A percentile compares a stretch with the other conserved stretches of the same genome.
Conservation (phyloP, 2,888 invertebrate species). For the Synergus japonicus region DNA sequence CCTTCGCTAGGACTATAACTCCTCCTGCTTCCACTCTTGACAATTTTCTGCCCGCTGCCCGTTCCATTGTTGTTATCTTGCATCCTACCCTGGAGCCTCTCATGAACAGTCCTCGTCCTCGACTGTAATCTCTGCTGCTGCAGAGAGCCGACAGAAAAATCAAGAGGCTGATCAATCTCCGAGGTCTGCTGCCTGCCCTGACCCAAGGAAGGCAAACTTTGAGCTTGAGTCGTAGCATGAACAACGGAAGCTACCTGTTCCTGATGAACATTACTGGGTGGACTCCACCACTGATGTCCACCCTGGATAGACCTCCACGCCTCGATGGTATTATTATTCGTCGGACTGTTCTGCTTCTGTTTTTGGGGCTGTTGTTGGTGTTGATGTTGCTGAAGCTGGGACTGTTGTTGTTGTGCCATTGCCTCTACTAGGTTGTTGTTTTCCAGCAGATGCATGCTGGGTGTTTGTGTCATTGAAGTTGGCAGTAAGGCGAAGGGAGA, state of each 20-base stretch:
- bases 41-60: slow-evolving; percentile 62
- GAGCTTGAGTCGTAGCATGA: slow-evolving; percentile 69
- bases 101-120: slow-evolving; percentile 65
- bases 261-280: slow-evolving; percentile 65
- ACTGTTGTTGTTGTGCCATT: slow-evolving; percentile 64
- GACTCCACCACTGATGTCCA: slow-evolving; percentile 74
- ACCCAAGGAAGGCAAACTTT: slow-evolving; percentile 79
- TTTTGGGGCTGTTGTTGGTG: slow-evolving; percentile 60
- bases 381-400: slow-evolving; percentile 56
- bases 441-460: slow-evolving; percentile 76
- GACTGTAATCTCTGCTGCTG: slow-evolving; percentile 72
- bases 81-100: slow-evolving; percentile 63
- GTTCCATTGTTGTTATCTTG: slow-evolving; percentile 73
- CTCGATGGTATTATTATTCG: slow-evolving; percentile 80
- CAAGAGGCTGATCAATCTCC: slow-evolving; percentile 83
- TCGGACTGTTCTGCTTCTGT: slow-evolving; percentile 76
- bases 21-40: slow-evolving; percentile 65
- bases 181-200: slow-evolving; percentile 77
- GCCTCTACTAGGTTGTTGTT: slow-evolving; percentile 73
- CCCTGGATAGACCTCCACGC: slow-evolving; percentile 75
- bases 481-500: slow-evolving; percentile 63
- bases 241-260: slow-evolving; percentile 66
- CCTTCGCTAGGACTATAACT: slow-evolving; percentile 75
- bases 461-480: slow-evolving; percentile 74
- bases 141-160: slow-evolving; percentile 85